Percentiles rank a stretch among this genome's conserved stretches.
These are phyloP conservation scores for Abrostola triplasia DNA, from an alignment of 2,888 invertebrate genomes.

Conservation along the genomic window DNA sequence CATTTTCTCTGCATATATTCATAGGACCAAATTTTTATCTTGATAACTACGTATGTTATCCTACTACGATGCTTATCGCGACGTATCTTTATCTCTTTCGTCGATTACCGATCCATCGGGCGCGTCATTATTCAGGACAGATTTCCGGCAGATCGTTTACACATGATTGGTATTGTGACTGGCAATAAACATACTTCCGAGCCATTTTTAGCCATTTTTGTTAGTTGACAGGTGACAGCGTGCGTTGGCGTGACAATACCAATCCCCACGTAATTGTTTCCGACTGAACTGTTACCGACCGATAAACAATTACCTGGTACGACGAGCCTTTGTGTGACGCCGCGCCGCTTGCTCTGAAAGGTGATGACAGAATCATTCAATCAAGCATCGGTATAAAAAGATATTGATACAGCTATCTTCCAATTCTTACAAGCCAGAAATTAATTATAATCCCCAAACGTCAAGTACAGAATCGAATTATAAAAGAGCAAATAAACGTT, in stretches of 20 bases:
- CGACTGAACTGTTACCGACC: slow-evolving; percentile 59
- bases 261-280: slow-evolving; percentile 66
- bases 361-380: slow-evolving; percentile 22
- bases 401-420: slow-evolving; percentile 8
- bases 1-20: background rate
- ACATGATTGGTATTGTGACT: slow-evolving; percentile 18
- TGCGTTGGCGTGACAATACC: slow-evolving; percentile 55
- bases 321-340: slow-evolving; percentile 27
- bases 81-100: background rate
- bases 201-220: slow-evolving; percentile 39
- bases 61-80: background rate
- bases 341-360: background rate
- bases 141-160: slow-evolving; percentile 3
- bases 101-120: background rate
- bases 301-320: slow-evolving; percentile 57
- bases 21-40: too few species aligned
- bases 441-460: slow-evolving; percentile 15
- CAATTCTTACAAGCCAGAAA: slow-evolving; percentile 4
- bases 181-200: slow-evolving; percentile 8
- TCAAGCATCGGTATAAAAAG: slow-evolving; percentile 26
- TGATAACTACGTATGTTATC: background rate
- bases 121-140: slow-evolving; percentile 14
- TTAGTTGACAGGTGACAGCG: slow-evolving; percentile 26
- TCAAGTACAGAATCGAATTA: slow-evolving; percentile 49
- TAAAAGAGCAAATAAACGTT: slow-evolving; percentile 53